phyloP scores from a whole-genome alignment of 1,140 invertebrate species.

The Neodiprion pinetum region DNA sequence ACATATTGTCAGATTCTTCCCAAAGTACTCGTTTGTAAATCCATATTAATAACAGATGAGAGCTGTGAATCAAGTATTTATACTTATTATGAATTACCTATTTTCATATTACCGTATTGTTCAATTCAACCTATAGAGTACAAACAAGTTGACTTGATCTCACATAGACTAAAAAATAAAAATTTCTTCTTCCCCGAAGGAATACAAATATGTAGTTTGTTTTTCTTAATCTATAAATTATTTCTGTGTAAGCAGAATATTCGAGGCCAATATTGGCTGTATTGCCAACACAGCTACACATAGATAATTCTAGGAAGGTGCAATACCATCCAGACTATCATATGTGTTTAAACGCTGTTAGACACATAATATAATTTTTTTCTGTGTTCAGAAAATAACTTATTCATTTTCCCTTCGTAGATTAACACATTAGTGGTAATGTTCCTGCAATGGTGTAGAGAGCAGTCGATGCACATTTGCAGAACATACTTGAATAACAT shows the following conservation, averaged over 20 bases:
- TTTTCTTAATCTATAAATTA: neutral
- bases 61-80: constrained; percentile 7
- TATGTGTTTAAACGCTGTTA: neutral
- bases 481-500: constrained; percentile 12
- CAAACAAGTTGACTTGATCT: constrained; percentile 54
- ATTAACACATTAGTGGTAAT: constrained; percentile 12
- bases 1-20: neutral
- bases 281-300: neutral
- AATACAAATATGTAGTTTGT: neutral
- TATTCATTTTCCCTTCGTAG: constrained; percentile 23
- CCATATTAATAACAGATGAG: constrained; percentile 1
- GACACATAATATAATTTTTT: neutral
- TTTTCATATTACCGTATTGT: constrained; percentile 27
- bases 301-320: neutral
- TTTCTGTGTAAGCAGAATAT: neutral
- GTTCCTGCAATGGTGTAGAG: constrained; percentile 1
- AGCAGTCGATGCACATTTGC: constrained; percentile 15
- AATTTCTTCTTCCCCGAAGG: neutral
- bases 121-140: constrained; percentile 51
- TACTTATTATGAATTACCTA: constrained; percentile 2
- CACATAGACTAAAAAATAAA: constrained; percentile 36
- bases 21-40: constrained; percentile 2
- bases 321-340: too few species aligned
- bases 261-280: neutral
- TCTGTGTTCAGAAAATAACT: constrained; percentile 16